Base-by-base conservation (phyloP, 92 coral and sea anemone genomes). In the Paramuricea clavata region DNA sequence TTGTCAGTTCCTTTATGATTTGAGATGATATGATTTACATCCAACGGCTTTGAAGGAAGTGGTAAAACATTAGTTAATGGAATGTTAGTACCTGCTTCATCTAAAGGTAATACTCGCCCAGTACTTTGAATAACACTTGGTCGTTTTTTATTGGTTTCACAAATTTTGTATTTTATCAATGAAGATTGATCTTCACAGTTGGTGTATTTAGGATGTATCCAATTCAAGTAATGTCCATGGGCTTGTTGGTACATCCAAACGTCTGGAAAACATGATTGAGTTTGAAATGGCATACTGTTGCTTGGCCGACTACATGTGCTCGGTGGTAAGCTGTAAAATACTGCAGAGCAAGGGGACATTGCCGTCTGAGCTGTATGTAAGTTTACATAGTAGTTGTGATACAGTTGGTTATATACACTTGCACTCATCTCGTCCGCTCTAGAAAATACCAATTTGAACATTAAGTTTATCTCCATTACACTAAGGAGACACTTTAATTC, bases 121-220 rank as follows among this genome's bases (percentile, higher is more conserved):
- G 23, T 28, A 27, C 72, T 65, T 28, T 65, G 72, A 28, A 65
- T 65, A 65, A 65, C 72, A 27, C 72, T 65, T 65, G 72, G 72
- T n/a, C 72, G 16, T 65, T 28, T 65, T 65, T 65, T 65, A 32
- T 65, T 65, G 17, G 28, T 28, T 10, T 65, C 22, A 65, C n/a
- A 28, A 33, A 31, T 31, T 65, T 33, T 16, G 9, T 31, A n/a
- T 28, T 65, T 65, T 65, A 28, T 28, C 22, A 65, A 65, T n/a
- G 72, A 33, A 11, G 72, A 28, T 28, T 65, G 72, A 13, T 33
- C 72, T 12, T 28, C 72, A 26, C 27, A 6, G 4, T 21, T 65
- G n/a, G 72, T 65, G 2, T 65, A 19, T 26, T 21, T 28, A 25
- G 21, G 68, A 60, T 22, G 0, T 26, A 28, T 8, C 68, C 28